Percentiles rank a stretch among this genome's conserved stretches.
These are phyloP conservation scores for Heliangelus exortis DNA, from an alignment of 2,797 vertebrate genomes.

Conservation along the genomic window DNA sequence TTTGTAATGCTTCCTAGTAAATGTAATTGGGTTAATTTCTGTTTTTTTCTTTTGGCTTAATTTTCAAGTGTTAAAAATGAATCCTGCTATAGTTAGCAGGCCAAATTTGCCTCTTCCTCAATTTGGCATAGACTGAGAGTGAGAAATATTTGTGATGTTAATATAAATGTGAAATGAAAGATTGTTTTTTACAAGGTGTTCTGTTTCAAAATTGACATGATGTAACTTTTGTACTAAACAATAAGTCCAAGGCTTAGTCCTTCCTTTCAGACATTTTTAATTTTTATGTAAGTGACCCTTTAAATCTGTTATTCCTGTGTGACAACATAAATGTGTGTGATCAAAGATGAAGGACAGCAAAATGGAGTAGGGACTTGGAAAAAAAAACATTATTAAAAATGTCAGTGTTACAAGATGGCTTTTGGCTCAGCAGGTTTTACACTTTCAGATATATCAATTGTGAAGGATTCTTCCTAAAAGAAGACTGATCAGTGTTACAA, in stretches of 20 bases:
- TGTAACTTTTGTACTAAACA: not conserved
- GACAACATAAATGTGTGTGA: not conserved
- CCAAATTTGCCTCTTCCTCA: not conserved
- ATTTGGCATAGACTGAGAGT: fast-evolving
- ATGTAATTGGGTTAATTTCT: not conserved
- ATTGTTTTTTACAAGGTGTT: not conserved
- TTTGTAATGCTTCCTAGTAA: not conserved
- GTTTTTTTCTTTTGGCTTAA: not conserved
- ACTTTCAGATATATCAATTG: not conserved
- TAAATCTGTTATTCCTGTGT: not conserved
- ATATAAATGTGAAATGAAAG: not conserved
- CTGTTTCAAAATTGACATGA: not conserved
- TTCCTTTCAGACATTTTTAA: not conserved
- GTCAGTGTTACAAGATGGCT: not conserved
- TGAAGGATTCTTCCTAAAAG: not conserved
- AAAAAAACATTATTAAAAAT: not conserved
- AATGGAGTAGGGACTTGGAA: not conserved
- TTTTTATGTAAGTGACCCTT: not conserved
- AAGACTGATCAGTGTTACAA: not conserved
- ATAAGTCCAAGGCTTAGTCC: not conserved
- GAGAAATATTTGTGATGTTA: not conserved
- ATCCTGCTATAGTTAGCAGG: not conserved
- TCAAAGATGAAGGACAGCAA: not conserved
- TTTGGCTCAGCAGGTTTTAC: not conserved
- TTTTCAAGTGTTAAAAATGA: not conserved